A percentile compares a stretch with the other conserved stretches of the same genome.
These are phyloP conservation scores for Bubo blakistoni DNA, from an alignment of 2,113 vertebrate genomes.

Conservation along the genomic window DNA sequence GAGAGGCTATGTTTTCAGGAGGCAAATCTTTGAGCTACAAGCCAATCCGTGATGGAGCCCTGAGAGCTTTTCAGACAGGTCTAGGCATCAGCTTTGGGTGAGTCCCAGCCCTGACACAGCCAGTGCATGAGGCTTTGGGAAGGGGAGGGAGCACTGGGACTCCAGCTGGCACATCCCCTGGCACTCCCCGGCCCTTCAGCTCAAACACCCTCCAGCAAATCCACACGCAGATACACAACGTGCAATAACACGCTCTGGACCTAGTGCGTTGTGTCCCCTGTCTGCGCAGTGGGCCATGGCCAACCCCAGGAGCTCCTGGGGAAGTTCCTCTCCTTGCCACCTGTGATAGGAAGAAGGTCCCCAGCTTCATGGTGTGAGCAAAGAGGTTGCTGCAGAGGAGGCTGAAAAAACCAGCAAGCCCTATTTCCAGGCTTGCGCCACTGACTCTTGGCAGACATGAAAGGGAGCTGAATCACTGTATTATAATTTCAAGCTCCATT, in stretches of 20 bases:
- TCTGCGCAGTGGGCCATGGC: not conserved
- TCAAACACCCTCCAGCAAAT: not conserved
- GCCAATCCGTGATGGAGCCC: not conserved
- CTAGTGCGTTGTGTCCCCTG: not conserved
- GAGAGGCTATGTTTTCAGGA: not conserved
- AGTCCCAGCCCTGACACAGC: not conserved
- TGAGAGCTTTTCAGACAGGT: not conserved
- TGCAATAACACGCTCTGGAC: not conserved
- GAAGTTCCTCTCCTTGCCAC: not conserved
- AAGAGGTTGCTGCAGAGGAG: not conserved
- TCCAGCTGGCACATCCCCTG: not conserved
- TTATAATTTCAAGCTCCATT: conserved; percentile 57
- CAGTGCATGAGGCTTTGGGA: not conserved
- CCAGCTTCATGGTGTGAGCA: not conserved
- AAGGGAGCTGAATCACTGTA: not conserved
- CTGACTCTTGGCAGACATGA: not conserved
- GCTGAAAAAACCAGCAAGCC: not conserved
- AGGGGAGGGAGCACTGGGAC: not conserved
- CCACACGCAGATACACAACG: rapidly evolving
- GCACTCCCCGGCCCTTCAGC: not conserved
- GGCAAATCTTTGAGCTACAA: not conserved
- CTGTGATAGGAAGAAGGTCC: not conserved
- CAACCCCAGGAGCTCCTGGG: not conserved
- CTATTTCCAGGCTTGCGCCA: not conserved
- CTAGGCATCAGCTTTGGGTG: not conserved